These are phyloP conservation scores for Drosophila robusta DNA, from an alignment of 2,888 invertebrate genomes.

Conservation along the genomic window DNA sequence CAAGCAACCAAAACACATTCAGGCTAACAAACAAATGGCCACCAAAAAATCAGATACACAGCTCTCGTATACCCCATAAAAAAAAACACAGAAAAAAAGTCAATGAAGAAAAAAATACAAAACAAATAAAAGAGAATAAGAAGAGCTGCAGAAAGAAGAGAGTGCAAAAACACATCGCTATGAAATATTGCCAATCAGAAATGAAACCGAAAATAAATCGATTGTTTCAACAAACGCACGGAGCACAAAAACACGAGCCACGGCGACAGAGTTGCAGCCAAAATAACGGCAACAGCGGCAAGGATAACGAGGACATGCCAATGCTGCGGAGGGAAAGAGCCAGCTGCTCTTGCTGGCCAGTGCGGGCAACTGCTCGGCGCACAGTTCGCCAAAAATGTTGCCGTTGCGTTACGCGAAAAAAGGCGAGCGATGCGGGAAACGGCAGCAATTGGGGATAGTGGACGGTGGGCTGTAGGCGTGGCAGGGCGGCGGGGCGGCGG, in stretches of 20 bases:
- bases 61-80: constrained; percentile 20
- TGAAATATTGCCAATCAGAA: constrained; percentile 84
- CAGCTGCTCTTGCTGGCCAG: constrained; percentile 29
- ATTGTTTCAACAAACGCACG: constrained; percentile 79
- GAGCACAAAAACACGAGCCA: constrained; percentile 52
- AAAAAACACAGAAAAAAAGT: constrained; percentile 7
- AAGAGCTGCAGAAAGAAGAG: constrained; percentile 8
- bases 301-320: constrained; percentile 52
- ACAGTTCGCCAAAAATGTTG: constrained; percentile 50
- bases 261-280: constrained; percentile 60
- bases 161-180: constrained; percentile 60
- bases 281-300: constrained; percentile 49
- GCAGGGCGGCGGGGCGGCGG: constrained; percentile 17
- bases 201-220: constrained; percentile 84
- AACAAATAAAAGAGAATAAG: constrained; percentile 18
- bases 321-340: constrained; percentile 57
- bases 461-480: constrained; percentile 15
- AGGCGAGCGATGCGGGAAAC: constrained; percentile 44
- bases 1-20: constrained; percentile 44
- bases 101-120: constrained; percentile 6
- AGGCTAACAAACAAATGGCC: constrained; percentile 21
- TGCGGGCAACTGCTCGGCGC: constrained; percentile 23
- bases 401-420: constrained; percentile 72
- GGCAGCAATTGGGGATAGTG: constrained; percentile 42
- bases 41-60: constrained; percentile 53